phyloP scores from a whole-genome alignment of 2,888 invertebrate species.

The Tricholauxania praeusta region DNA sequence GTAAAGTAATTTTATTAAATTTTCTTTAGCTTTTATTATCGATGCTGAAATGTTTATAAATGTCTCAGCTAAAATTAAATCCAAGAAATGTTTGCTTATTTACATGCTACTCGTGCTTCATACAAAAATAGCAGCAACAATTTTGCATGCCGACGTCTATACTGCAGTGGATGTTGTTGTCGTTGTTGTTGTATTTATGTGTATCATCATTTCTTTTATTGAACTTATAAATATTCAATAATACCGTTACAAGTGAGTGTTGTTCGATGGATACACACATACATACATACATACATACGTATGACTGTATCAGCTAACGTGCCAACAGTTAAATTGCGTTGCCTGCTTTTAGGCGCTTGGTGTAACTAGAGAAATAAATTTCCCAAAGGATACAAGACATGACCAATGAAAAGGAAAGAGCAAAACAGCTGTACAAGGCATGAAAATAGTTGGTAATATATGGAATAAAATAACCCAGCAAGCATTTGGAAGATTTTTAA shows the following conservation, averaged over 20 bases:
- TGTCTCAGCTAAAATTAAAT: too few species aligned
- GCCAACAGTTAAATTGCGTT: conserved; percentile 19
- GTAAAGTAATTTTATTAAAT: too few species aligned
- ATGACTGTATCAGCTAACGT: not conserved
- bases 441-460: not conserved
- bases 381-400: conserved; percentile 20
- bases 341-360: conserved; percentile 15
- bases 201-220: conserved; percentile 19
- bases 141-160: too few species aligned
- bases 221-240: conserved; percentile 30
- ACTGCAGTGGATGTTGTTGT: too few species aligned
- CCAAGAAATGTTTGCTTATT: too few species aligned
- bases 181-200: too few species aligned
- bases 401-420: not conserved
- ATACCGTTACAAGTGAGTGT: not conserved
- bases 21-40: too few species aligned
- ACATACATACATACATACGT: not conserved
- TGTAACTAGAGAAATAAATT: conserved; percentile 22
- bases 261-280: not conserved
- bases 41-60: too few species aligned
- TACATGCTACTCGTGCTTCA: too few species aligned
- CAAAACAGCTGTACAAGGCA: not conserved
- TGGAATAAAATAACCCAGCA: not conserved
- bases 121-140: too few species aligned
- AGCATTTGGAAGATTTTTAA: too few species aligned